Evolutionary conservation across 2,888 invertebrate species (phyloP).

Genomic region (Thysanoteuthis rhombus): DNA sequence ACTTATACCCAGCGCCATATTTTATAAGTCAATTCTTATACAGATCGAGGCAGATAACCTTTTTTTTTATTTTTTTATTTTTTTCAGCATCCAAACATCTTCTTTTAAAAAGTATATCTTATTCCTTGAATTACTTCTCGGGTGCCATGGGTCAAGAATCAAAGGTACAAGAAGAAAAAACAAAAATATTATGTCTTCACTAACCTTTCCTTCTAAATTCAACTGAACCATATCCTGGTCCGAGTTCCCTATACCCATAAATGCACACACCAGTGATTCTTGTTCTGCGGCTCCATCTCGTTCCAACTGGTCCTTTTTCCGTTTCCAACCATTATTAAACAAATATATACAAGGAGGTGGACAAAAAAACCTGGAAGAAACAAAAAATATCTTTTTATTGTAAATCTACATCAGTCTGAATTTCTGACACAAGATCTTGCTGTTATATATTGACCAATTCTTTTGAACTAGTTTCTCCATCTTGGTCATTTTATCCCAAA

Average conservation of each 20-base stretch:
- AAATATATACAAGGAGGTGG: constrained; percentile 99
- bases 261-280: constrained; percentile 85
- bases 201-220: constrained; percentile 91
- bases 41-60: too few species aligned
- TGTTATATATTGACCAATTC: too few species aligned
- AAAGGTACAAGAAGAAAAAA: neutral
- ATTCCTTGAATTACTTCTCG: too few species aligned
- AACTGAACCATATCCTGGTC: constrained; percentile 99
- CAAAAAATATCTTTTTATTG: neutral
- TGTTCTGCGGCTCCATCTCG: constrained; percentile 60
- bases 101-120: too few species aligned
- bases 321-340: constrained; percentile 97
- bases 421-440: too few species aligned
- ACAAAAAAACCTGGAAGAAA: constrained; percentile 83
- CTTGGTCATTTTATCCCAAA: too few species aligned
- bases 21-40: too few species aligned
- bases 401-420: too few species aligned
- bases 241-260: constrained; percentile 94
- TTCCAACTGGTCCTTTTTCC: constrained; percentile 90
- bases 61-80: too few species aligned
- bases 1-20: too few species aligned
- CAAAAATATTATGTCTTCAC: constrained; percentile 32
- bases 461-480: too few species aligned
- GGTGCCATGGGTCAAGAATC: neutral
- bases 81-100: too few species aligned